Conservation (phyloP, 2,113 vertebrate species). For the Rhinichthys klamathensis region DNA sequence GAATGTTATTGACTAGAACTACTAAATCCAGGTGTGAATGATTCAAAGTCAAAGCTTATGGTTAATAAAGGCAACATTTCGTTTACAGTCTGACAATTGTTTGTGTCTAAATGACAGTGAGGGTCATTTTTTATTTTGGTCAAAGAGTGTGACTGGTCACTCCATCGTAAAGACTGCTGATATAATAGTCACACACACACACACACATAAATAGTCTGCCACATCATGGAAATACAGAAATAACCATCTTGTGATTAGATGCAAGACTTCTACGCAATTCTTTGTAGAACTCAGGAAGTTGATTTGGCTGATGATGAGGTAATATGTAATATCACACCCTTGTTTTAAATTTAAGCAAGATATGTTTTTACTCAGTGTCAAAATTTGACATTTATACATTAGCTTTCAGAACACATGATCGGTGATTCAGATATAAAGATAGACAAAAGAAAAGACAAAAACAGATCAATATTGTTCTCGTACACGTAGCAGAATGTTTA, state of each 20-base stretch:
- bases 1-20: background rate
- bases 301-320: background rate
- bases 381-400: background rate
- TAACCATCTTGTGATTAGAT: constrained; percentile 3
- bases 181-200: constrained; percentile 29
- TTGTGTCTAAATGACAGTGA: constrained; percentile 2
- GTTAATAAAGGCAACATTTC: background rate
- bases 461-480: background rate
- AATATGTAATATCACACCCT: background rate
- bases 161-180: background rate
- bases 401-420: background rate
- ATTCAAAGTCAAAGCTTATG: background rate
- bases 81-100: background rate
- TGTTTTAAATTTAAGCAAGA: background rate
- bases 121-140: constrained; percentile 44
- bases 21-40: background rate
- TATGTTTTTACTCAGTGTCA: background rate
- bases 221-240: background rate
- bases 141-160: constrained; percentile 29
- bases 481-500: constrained; percentile 39
- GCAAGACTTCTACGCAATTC: background rate
- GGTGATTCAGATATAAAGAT: background rate
- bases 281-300: background rate
- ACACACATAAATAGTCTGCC: constrained; percentile 11
- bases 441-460: background rate